These are phyloP conservation scores for Patella caerulea DNA, from an alignment of 2,888 invertebrate species.

Conservation along the genomic window DNA sequence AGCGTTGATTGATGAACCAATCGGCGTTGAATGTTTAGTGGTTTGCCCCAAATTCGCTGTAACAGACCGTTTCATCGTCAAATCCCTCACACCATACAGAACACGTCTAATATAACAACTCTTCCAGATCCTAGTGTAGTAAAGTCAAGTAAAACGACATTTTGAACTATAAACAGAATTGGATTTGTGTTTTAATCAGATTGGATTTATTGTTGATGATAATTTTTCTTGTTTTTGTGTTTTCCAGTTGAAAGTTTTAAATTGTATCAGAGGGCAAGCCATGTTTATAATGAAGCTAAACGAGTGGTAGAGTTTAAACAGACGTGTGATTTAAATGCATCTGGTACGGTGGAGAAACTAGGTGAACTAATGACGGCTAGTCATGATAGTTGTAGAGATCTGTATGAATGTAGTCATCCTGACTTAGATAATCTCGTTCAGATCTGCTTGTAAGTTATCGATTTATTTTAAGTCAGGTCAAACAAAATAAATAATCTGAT, in stretches of 20 bases:
- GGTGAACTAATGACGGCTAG: slow-evolving; percentile 90
- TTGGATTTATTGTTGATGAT: background rate
- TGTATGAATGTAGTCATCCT: slow-evolving; percentile 94
- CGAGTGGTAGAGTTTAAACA: slow-evolving; percentile 85
- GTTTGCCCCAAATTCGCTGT: no score
- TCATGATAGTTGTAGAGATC: slow-evolving; percentile 85
- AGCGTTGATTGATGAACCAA: no score
- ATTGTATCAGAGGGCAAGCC: slow-evolving; percentile 87
- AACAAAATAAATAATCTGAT: background rate
- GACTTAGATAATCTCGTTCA: slow-evolving; percentile 87
- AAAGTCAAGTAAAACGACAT: no score
- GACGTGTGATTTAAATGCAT: slow-evolving; percentile 74
- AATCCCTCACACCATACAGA: no score
- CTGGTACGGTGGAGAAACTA: slow-evolving; percentile 72
- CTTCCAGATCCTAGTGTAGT: no score
- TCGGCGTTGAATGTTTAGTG: no score
- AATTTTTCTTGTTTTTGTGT: background rate
- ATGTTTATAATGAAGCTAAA: slow-evolving; percentile 86
- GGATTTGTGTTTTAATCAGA: background rate
- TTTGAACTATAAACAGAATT: no score
- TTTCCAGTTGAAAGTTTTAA: slow-evolving; percentile 75
- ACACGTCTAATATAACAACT: no score
- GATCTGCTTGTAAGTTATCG: slow-evolving; percentile 75
- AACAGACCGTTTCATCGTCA: no score
- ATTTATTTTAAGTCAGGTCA: background rate